Evolutionary conservation across 2,888 invertebrate species (phyloP).

Genomic region (Dasysyrphus tricinctus): DNA sequence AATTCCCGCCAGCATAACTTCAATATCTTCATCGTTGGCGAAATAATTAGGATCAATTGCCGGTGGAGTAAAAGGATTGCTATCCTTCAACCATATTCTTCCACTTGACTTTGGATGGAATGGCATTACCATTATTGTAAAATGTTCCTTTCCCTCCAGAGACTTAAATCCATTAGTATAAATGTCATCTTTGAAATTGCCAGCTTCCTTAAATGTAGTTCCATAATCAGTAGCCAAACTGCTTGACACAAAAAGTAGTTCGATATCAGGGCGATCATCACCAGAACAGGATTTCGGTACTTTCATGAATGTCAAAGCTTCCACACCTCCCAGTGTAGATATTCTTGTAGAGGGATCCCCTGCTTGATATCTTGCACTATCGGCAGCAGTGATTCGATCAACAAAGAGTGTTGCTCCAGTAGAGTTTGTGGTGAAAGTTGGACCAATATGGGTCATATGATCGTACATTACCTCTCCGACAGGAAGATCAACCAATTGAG

Average conservation of each 20-base stretch:
- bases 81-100: slow-evolving; percentile 86
- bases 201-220: slow-evolving; percentile 83
- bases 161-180: slow-evolving; percentile 83
- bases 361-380: slow-evolving; percentile 83
- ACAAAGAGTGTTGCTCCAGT: slow-evolving; percentile 43
- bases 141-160: slow-evolving; percentile 83
- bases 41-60: slow-evolving; percentile 93
- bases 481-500: not conserved
- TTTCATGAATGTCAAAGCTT: slow-evolving; percentile 87
- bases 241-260: slow-evolving; percentile 86
- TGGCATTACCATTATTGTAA: slow-evolving; percentile 86
- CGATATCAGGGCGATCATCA: slow-evolving; percentile 87
- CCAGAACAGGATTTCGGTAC: slow-evolving; percentile 82
- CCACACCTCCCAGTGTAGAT: slow-evolving; percentile 85
- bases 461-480: slow-evolving; percentile 86
- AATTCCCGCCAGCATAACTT: slow-evolving; percentile 86
- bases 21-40: slow-evolving; percentile 86
- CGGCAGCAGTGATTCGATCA: slow-evolving; percentile 77
- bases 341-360: slow-evolving; percentile 86
- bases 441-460: slow-evolving; percentile 82
- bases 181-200: slow-evolving; percentile 84
- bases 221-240: slow-evolving; percentile 86
- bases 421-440: slow-evolving; percentile 84
- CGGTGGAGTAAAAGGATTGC: slow-evolving; percentile 90
- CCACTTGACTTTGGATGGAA: slow-evolving; percentile 88